These are phyloP conservation scores for Rhinogobio ventralis DNA, from an alignment of 2,797 vertebrate species.

Conservation along the genomic window DNA sequence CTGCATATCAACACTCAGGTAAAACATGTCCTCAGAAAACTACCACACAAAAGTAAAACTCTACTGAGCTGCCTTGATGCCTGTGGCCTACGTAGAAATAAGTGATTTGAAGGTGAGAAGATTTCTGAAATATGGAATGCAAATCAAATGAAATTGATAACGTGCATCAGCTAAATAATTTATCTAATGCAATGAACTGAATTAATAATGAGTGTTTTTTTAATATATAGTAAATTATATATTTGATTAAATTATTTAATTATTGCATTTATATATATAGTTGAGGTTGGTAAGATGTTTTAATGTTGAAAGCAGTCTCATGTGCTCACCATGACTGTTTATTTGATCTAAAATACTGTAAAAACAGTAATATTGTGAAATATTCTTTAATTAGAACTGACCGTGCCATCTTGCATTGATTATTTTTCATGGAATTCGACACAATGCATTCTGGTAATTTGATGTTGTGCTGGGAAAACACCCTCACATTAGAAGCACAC, in stretches of 20 bases:
- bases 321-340: not conserved
- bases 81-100: no score
- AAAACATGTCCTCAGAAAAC: conserved; percentile 11
- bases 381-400: not conserved
- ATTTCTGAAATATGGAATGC: not conserved
- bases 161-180: not conserved
- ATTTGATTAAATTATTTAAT: not conserved
- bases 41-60: not conserved
- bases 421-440: not conserved
- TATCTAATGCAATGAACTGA: not conserved
- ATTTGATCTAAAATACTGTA: not conserved
- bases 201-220: not conserved
- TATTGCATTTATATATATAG: not conserved
- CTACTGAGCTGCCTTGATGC: not conserved
- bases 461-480: not conserved
- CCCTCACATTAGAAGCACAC: not conserved
- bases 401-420: not conserved
- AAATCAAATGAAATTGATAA: not conserved
- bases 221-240: not conserved
- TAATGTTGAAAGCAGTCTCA: not conserved
- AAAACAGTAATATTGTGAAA: not conserved
- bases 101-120: not conserved
- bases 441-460: not conserved
- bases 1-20: not conserved
- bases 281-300: not conserved